These are phyloP conservation scores for Panopea generosa DNA, from an alignment of 2,888 invertebrate species.

Conservation along the genomic window DNA sequence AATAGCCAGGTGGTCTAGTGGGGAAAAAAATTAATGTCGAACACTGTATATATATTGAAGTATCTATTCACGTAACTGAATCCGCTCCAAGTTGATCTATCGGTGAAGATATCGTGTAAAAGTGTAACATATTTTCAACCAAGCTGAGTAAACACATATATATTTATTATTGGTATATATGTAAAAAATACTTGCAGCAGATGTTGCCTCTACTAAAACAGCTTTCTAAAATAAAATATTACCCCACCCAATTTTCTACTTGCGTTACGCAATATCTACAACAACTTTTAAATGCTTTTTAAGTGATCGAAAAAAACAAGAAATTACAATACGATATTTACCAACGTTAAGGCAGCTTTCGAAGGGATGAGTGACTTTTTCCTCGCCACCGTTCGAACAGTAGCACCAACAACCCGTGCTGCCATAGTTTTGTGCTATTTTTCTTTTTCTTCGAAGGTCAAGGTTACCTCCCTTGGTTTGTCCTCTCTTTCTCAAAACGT, in stretches of 20 bases:
- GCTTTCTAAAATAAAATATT: not conserved
- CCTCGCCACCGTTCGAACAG: conserved; percentile 94
- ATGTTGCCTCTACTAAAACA: too few species aligned
- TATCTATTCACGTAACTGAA: too few species aligned
- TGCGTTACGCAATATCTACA: conserved; percentile 21
- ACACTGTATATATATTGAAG: too few species aligned
- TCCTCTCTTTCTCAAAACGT: not conserved
- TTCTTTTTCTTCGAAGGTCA: conserved; percentile 25
- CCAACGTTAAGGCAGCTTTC: conserved; percentile 92
- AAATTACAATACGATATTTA: conserved; percentile 38
- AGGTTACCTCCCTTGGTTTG: conserved; percentile 3
- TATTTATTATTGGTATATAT: too few species aligned
- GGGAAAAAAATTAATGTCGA: too few species aligned
- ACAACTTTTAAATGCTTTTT: not conserved
- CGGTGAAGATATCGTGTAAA: too few species aligned
- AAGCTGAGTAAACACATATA: too few species aligned
- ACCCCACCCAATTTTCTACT: conserved; percentile 27
- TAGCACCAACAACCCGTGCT: conserved; percentile 88
- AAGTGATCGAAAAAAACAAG: not conserved
- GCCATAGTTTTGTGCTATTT: conserved; percentile 66
- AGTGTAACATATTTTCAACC: too few species aligned
- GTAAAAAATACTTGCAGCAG: too few species aligned
- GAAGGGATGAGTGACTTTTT: conserved; percentile 89
- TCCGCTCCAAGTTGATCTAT: too few species aligned
- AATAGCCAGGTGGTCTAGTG: too few species aligned